Conservation (phyloP, 2,113 vertebrate species). For the Prionailurus viverrinus region DNA sequence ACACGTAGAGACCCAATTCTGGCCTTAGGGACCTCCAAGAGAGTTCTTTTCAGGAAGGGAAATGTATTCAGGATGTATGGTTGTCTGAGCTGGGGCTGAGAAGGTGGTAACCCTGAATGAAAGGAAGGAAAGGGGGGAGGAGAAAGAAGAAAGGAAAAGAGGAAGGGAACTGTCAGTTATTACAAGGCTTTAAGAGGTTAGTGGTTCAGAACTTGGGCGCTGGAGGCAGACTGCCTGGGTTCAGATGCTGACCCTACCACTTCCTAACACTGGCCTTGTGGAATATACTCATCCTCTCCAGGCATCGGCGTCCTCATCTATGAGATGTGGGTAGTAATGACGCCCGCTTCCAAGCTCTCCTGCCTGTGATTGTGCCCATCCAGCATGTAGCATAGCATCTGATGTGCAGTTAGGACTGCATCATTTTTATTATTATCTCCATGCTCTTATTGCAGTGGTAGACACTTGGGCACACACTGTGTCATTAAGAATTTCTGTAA, state of each 20-base stretch:
- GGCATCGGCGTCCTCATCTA: not conserved
- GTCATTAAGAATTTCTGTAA: not conserved
- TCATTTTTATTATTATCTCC: too few species aligned
- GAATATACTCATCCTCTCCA: not conserved
- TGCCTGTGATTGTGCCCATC: not conserved
- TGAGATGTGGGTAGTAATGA: not conserved
- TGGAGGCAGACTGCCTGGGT: not conserved
- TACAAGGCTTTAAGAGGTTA: not conserved
- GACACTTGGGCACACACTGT: not conserved
- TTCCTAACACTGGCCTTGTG: not conserved
- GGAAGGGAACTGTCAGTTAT: not conserved
- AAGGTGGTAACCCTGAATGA: not conserved
- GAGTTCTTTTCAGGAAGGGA: not conserved
- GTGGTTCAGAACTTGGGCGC: not conserved
- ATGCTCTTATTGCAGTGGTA: too few species aligned
- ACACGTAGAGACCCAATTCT: not conserved
- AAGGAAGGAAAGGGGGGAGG: not conserved
- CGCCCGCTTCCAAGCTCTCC: not conserved
- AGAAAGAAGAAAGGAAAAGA: not conserved
- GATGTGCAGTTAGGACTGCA: not conserved
- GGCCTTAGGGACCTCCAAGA: constrained; percentile 6
- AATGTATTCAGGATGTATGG: fast-evolving
- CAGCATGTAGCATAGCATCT: fast-evolving
- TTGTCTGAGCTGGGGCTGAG: not conserved
- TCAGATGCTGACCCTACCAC: not conserved